phyloP scores from a whole-genome alignment of 2,888 invertebrate genomes.

The Yponomeuta plumbellus region DNA sequence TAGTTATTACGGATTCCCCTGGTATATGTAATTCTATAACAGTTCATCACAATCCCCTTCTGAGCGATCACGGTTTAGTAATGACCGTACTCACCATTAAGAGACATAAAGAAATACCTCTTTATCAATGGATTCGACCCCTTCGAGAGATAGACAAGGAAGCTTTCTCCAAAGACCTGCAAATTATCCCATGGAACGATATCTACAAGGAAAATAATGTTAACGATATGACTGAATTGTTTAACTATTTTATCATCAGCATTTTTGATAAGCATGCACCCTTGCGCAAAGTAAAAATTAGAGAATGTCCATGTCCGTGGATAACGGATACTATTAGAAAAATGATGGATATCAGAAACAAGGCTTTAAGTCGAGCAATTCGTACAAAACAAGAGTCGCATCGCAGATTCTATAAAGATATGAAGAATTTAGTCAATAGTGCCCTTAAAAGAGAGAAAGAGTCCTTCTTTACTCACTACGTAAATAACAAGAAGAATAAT shows the following conservation, averaged over 20 bases:
- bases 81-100: not conserved
- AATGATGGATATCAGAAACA: slow-evolving; percentile 9
- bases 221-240: not conserved
- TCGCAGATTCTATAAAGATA: not conserved
- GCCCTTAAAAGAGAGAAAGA: slow-evolving; percentile 11
- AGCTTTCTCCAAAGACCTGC: not conserved
- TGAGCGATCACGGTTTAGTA: not conserved
- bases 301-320: slow-evolving; percentile 5
- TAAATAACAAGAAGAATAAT: slow-evolving; percentile 13
- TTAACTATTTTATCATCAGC: not conserved
- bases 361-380: not conserved
- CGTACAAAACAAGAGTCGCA: not conserved
- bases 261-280: slow-evolving; percentile 13
- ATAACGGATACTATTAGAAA: slow-evolving; percentile 8
- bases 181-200: not conserved
- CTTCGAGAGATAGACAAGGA: slow-evolving; percentile 3
- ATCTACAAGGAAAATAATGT: not conserved
- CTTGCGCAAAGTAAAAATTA: not conserved
- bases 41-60: not conserved
- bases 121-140: not conserved
- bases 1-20: not conserved
- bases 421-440: slow-evolving; percentile 11
- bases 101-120: not conserved
- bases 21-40: not conserved
- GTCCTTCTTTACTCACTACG: slow-evolving; percentile 6